Evolutionary conservation across 1,140 invertebrate genomes (phyloP).

Genomic region (Drosophila bocqueti): DNA sequence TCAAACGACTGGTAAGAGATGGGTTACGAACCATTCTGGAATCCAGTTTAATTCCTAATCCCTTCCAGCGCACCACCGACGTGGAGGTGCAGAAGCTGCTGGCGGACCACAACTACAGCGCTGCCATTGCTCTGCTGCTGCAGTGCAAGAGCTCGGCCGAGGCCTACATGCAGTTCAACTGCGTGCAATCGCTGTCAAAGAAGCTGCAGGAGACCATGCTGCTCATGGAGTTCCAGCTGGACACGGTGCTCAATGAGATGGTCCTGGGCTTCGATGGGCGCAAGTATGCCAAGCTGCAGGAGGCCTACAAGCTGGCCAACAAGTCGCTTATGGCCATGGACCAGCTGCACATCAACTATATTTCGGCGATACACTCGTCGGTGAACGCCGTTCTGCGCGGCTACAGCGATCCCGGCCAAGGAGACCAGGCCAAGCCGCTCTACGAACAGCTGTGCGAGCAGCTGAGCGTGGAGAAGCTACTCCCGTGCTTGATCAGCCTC

Average conservation of each 20-base stretch:
- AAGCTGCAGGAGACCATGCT: conserved; percentile 96
- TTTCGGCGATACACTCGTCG: conserved; percentile 95
- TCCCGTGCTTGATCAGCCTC: conserved; percentile 92
- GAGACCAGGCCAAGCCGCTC: conserved; percentile 88
- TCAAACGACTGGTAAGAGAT: conserved; percentile 89
- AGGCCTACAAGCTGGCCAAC: conserved; percentile 93
- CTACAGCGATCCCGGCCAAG: conserved; percentile 88
- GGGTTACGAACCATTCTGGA: background rate
- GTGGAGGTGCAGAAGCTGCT: conserved; percentile 92
- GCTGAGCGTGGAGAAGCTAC: conserved; percentile 91
- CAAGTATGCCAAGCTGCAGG: conserved; percentile 92
- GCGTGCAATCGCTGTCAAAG: conserved; percentile 93
- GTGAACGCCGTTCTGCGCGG: conserved; percentile 92
- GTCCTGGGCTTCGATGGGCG: conserved; percentile 90
- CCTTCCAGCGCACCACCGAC: conserved; percentile 90
- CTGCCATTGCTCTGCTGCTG: conserved; percentile 94
- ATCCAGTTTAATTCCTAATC: background rate
- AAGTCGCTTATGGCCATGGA: conserved; percentile 97
- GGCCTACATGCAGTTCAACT: conserved; percentile 93
- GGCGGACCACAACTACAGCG: conserved; percentile 93
- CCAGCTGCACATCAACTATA: conserved; percentile 97
- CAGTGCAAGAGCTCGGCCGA: conserved; percentile 94
- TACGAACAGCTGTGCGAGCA: conserved; percentile 92
- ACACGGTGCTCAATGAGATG: conserved; percentile 93
- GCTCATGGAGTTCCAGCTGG: conserved; percentile 96